Percentiles rank a stretch among this genome's conserved stretches.
phyloP scores from a whole-genome alignment of 2,113 vertebrate species.

The Neolamprologus hecqui region DNA sequence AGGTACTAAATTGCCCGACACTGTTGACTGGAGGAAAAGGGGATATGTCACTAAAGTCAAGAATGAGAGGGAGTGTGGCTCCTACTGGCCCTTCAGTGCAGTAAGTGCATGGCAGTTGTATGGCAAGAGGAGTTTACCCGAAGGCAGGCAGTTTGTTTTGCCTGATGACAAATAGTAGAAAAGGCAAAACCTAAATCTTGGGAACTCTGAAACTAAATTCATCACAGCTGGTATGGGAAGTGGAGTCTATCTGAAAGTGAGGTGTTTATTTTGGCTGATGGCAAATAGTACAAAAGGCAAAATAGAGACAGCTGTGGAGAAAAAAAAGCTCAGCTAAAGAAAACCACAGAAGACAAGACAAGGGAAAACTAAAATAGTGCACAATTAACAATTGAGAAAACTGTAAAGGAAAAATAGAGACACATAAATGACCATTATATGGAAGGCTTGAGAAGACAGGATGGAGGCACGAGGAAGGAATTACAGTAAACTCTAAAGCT shows the following conservation, averaged over 20 bases:
- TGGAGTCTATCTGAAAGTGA: not conserved
- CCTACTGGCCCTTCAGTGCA: conserved; percentile 71
- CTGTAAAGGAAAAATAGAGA: not conserved
- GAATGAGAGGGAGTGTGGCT: conserved; percentile 66
- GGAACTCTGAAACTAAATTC: not conserved
- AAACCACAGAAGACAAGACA: not conserved
- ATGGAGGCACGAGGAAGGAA: not conserved
- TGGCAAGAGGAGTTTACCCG: not conserved
- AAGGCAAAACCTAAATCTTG: not conserved
- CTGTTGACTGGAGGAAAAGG: conserved; percentile 69
- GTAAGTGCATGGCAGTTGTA: conserved; percentile 18
- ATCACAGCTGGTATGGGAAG: not conserved
- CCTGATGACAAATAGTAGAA: not conserved
- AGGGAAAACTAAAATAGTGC: not conserved
- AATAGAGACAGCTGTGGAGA: not conserved
- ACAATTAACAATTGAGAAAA: not conserved
- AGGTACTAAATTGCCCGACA: conserved; percentile 12
- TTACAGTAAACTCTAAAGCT: not conserved
- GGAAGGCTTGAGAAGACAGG: not conserved
- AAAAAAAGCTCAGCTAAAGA: not conserved
- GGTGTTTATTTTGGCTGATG: not conserved
- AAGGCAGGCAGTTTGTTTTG: not conserved
- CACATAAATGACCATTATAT: not conserved
- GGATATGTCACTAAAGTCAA: conserved; percentile 70
- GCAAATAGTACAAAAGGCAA: not conserved